Evolutionary conservation across 2,113 vertebrate genomes (phyloP).

Genomic region (Pseudopodoces humilis): DNA sequence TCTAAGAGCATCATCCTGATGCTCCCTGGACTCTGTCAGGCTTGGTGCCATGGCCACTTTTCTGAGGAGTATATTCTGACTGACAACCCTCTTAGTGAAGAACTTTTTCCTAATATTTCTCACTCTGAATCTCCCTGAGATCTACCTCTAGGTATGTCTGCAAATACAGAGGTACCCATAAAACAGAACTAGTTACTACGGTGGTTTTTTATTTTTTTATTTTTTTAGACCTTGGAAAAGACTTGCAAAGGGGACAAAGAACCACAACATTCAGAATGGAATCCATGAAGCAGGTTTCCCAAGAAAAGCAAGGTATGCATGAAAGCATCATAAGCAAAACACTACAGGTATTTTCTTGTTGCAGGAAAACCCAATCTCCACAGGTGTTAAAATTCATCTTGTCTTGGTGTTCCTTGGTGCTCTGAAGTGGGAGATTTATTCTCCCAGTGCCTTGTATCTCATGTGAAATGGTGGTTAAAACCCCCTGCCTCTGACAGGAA

Average conservation of each 20-base stretch:
- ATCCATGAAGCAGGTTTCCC: background rate
- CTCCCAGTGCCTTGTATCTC: background rate
- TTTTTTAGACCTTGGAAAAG: background rate
- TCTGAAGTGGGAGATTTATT: background rate
- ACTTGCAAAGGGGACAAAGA: background rate
- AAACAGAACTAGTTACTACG: background rate
- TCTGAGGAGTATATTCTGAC: background rate
- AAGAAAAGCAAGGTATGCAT: background rate
- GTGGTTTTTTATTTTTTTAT: background rate
- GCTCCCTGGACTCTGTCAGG: background rate
- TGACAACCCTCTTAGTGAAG: background rate
- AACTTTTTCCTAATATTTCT: background rate
- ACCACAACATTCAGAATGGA: background rate
- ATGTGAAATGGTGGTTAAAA: background rate
- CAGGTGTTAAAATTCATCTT: background rate
- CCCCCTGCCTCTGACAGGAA: background rate
- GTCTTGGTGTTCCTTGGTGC: background rate
- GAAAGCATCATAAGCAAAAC: background rate
- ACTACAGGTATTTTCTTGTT: background rate
- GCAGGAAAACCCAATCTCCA: background rate
- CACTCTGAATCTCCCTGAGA: background rate
- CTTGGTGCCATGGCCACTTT: background rate
- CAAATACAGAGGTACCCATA: background rate
- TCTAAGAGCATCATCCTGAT: no score
- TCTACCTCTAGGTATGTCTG: background rate